A percentile compares a stretch with the other conserved stretches of the same genome.
These are phyloP conservation scores for Macrophya annulata DNA, from an alignment of 2,888 invertebrate genomes.

Conservation along the genomic window DNA sequence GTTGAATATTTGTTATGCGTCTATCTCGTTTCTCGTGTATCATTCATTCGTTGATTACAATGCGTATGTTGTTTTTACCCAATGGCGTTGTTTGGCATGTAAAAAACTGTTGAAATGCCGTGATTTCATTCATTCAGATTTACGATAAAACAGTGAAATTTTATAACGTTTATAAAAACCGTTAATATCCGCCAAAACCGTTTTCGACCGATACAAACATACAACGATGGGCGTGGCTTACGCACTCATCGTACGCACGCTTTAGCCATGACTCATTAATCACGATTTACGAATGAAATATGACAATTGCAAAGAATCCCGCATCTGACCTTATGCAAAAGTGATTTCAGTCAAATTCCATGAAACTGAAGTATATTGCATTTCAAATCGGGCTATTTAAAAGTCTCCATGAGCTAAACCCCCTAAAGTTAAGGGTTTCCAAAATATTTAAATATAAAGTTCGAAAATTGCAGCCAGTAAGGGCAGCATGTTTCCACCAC, in stretches of 20 bases:
- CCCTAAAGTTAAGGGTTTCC: no score
- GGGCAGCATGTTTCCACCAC: no score
- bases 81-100: not conserved
- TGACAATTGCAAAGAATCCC: no score
- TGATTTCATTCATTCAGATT: not conserved
- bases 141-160: not conserved
- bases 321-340: no score
- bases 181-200: not conserved
- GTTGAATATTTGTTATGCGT: not conserved
- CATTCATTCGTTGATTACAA: not conserved
- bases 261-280: constrained; percentile 23
- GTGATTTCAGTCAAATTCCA: no score
- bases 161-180: not conserved
- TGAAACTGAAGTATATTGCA: no score
- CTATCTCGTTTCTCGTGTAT: not conserved
- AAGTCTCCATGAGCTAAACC: no score
- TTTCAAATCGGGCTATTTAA: no score
- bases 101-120: not conserved
- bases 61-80: not conserved
- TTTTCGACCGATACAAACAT: not conserved
- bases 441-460: no score
- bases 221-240: constrained; percentile 45
- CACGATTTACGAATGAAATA: constrained; percentile 1
- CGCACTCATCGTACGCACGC: constrained; percentile 38
- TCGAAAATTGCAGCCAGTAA: no score